These are phyloP conservation scores for Nasonia oneida DNA, from an alignment of 2,888 invertebrate genomes.

Conservation along the genomic window DNA sequence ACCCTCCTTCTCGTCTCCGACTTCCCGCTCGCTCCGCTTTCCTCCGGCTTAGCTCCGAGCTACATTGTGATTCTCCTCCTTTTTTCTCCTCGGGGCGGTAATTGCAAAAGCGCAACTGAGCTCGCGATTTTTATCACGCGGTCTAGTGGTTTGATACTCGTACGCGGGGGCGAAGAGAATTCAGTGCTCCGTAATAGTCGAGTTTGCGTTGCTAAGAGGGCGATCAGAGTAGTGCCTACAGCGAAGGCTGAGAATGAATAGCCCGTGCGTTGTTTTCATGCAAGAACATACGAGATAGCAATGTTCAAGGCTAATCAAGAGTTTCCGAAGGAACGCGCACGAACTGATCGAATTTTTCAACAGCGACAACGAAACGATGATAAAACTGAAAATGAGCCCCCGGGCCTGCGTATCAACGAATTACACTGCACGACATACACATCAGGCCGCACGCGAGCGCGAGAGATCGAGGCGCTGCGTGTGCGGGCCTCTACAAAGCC, in stretches of 20 bases:
- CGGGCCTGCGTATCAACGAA: conserved; percentile 14
- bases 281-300: too few species aligned
- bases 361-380: not conserved
- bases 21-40: not conserved
- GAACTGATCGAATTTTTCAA: not conserved
- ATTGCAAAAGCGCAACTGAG: conserved; percentile 29
- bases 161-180: not conserved
- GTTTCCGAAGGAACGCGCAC: not conserved
- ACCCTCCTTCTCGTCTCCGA: not conserved
- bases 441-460: not conserved
- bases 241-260: not conserved
- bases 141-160: not conserved
- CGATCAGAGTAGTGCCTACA: conserved; percentile 25
- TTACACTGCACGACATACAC: conserved; percentile 9
- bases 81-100: conserved; percentile 25
- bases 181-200: not conserved
- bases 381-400: conserved; percentile 35
- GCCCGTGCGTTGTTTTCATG: too few species aligned
- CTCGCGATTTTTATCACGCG: conserved; percentile 37
- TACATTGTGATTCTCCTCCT: conserved; percentile 41
- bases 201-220: conserved; percentile 31
- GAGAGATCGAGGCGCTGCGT: conserved; percentile 24
- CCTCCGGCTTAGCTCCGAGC: not conserved
- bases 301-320: not conserved
- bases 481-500: conserved; percentile 21